Conservation (phyloP, 2,888 invertebrate genomes). For the Globia sparganii region DNA sequence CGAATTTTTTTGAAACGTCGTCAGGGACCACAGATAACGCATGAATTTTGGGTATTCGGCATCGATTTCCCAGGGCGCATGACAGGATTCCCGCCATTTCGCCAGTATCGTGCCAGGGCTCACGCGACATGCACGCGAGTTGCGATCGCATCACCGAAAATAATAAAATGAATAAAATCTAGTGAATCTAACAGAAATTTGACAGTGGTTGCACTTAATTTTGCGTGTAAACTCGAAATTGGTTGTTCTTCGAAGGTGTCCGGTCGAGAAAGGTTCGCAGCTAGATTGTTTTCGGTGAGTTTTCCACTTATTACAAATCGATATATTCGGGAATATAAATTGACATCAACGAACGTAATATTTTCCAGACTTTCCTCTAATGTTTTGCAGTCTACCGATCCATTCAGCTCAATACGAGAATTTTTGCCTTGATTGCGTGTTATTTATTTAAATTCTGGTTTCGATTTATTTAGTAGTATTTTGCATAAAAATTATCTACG, state of each 20-base stretch:
- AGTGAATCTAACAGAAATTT: constrained; percentile 54
- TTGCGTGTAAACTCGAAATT: constrained; percentile 17
- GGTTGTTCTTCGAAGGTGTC: not conserved
- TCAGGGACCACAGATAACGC: constrained; percentile 54
- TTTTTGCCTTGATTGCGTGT: not conserved
- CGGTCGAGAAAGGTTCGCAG: constrained; percentile 21
- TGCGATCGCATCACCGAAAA: constrained; percentile 62
- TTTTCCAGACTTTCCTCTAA: constrained; percentile 34
- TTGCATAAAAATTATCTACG: not conserved
- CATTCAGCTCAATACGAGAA: not conserved
- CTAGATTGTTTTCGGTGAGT: constrained; percentile 68
- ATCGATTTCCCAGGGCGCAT: constrained; percentile 89
- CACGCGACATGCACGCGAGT: constrained; percentile 61
- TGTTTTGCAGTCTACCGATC: constrained; percentile 14
- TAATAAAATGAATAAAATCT: constrained; percentile 61
- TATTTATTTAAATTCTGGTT: not conserved
- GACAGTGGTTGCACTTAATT: constrained; percentile 39
- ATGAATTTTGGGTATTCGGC: constrained; percentile 70
- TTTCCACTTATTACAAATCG: constrained; percentile 70
- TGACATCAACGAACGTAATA: constrained; percentile 55
- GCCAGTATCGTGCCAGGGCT: constrained; percentile 75
- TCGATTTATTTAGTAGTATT: not conserved
- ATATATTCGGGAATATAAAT: constrained; percentile 71
- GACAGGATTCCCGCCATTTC: constrained; percentile 80
- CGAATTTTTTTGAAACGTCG: constrained; percentile 54